Conservation (phyloP, 2,888 invertebrate genomes). For the Netelia fuscicornis region DNA sequence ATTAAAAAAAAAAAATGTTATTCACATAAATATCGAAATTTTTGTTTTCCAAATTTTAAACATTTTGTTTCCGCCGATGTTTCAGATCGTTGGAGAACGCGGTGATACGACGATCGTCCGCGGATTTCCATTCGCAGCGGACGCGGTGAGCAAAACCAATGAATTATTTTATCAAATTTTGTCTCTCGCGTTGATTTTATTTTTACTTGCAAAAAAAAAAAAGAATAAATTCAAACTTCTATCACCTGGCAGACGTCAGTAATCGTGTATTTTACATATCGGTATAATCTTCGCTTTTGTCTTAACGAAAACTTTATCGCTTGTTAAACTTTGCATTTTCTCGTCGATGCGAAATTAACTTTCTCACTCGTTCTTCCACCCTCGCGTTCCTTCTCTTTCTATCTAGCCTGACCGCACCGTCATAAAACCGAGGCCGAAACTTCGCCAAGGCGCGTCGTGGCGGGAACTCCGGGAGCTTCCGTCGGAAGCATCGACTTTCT, state of each 20-base stretch:
- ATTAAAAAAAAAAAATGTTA: too few species aligned
- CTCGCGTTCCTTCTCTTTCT: neutral
- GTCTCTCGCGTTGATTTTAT: too few species aligned
- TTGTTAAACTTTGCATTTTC: constrained; percentile 13
- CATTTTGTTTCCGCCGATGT: neutral
- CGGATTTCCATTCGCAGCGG: constrained; percentile 49
- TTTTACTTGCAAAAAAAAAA: too few species aligned
- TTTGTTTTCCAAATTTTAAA: neutral
- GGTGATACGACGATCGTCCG: constrained; percentile 46
- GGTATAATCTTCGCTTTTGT: constrained; percentile 15
- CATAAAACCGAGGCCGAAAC: constrained; percentile 17
- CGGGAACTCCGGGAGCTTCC: neutral
- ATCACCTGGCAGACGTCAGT: constrained; percentile 32
- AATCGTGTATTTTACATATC: constrained; percentile 1
- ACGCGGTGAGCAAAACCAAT: constrained; percentile 39
- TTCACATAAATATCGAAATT: neutral
- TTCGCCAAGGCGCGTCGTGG: neutral
- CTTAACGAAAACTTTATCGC: constrained; percentile 38
- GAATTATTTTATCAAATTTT: neutral
- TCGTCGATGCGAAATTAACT: constrained; percentile 1
- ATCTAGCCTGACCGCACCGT: neutral
- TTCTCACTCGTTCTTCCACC: constrained; percentile 25
- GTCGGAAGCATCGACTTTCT: neutral
- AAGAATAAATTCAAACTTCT: neutral
- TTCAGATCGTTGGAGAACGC: constrained; percentile 49